Conservation (phyloP, 2,797 vertebrate genomes). For the Thripadectes ignobilis region DNA sequence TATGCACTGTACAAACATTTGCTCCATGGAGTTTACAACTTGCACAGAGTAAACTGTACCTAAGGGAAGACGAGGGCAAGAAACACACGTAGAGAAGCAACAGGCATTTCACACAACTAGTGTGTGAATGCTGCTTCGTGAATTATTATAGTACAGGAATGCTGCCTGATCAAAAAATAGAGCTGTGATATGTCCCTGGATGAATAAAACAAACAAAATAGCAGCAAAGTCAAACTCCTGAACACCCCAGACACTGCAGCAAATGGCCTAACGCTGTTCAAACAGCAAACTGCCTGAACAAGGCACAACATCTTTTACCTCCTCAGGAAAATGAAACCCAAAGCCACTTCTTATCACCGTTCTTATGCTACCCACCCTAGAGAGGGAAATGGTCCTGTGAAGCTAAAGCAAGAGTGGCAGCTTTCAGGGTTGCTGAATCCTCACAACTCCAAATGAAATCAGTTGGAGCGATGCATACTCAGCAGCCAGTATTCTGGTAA, state of each 20-base stretch:
- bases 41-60: background rate
- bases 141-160: background rate
- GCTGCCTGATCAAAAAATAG: background rate
- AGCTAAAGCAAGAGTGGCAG: rapidly evolving
- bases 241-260: background rate
- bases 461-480: background rate
- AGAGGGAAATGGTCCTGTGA: background rate
- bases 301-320: background rate
- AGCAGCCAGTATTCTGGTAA: background rate
- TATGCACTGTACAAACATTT: background rate
- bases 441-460: background rate
- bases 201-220: background rate
- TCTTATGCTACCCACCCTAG: background rate
- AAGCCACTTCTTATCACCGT: background rate
- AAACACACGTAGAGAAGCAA: background rate
- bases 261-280: background rate
- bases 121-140: background rate
- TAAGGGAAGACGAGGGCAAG: background rate
- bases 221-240: background rate
- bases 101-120: background rate
- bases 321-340: background rate
- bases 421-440: background rate
- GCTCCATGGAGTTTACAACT: background rate
- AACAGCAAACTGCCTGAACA: background rate
- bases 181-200: background rate